Conservation (phyloP, 2,888 invertebrate genomes). For the Acanthosoma haemorrhoidale region DNA sequence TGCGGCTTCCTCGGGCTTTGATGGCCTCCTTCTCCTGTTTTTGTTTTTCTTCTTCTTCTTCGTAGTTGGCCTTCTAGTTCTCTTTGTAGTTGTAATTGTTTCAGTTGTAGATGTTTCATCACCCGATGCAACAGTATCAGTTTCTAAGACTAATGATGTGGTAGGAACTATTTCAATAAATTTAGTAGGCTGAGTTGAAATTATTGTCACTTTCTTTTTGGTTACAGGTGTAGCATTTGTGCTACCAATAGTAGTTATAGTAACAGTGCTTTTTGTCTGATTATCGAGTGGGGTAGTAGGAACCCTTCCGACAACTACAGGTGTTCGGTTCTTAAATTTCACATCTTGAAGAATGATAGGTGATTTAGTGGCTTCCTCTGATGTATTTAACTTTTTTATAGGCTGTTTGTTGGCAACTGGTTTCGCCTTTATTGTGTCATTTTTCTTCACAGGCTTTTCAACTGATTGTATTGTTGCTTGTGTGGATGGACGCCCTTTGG, state of each 20-base stretch:
- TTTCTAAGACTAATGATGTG: constrained; percentile 39
- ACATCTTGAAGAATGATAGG: constrained; percentile 41
- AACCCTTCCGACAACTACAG: constrained; percentile 42
- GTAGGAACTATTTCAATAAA: constrained; percentile 41
- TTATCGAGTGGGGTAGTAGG: constrained; percentile 45
- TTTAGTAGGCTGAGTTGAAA: constrained; percentile 32
- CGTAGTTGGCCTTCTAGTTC: constrained; percentile 40
- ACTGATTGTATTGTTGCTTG: constrained; percentile 30
- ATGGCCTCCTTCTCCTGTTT: constrained; percentile 47
- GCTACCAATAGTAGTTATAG: not conserved
- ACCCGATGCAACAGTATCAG: constrained; percentile 35
- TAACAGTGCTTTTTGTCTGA: constrained; percentile 42
- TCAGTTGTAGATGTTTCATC: constrained; percentile 50
- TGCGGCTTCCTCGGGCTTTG: constrained; percentile 46
- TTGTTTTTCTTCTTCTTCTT: constrained; percentile 47
- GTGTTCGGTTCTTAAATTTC: constrained; percentile 43
- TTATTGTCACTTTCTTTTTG: constrained; percentile 36
- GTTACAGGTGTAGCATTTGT: constrained; percentile 28
- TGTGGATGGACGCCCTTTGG: constrained; percentile 35
- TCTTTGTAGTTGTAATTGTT: constrained; percentile 40
- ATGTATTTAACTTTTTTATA: constrained; percentile 37
- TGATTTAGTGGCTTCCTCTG: constrained; percentile 36
- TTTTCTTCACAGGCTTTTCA: constrained; percentile 34
- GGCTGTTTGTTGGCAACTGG: constrained; percentile 34
- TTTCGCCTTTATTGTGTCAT: constrained; percentile 29